These are phyloP conservation scores for Apis cerana DNA, from an alignment of 1,140 invertebrate species.

Conservation along the genomic window DNA sequence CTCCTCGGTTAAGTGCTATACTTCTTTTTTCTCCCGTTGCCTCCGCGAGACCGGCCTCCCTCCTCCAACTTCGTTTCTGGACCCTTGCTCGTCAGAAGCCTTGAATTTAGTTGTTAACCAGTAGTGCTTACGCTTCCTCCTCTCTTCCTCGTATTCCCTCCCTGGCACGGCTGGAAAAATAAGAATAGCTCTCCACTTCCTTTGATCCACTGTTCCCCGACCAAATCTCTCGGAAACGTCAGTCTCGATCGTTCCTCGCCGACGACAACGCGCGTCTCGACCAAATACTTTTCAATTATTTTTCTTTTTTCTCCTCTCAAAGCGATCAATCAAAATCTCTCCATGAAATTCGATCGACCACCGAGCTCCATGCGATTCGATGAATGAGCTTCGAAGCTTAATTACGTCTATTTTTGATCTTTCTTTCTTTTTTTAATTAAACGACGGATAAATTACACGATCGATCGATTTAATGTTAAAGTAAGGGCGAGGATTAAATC, in stretches of 20 bases:
- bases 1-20: not conserved
- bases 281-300: too few species aligned
- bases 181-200: slow-evolving; percentile 42
- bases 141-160: not conserved
- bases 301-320: too few species aligned
- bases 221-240: not conserved
- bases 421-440: too few species aligned
- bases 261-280: not conserved
- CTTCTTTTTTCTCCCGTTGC: slow-evolving; percentile 6
- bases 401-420: too few species aligned
- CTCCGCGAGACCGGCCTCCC: not conserved
- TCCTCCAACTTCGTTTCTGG: slow-evolving; percentile 45
- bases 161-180: slow-evolving; percentile 29
- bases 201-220: not conserved
- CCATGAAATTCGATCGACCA: too few species aligned
- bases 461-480: too few species aligned
- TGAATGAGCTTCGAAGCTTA: too few species aligned
- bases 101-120: slow-evolving; percentile 35
- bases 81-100: slow-evolving; percentile 38
- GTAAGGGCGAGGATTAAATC: too few species aligned
- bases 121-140: slow-evolving; percentile 38
- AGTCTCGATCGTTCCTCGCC: slow-evolving; percentile 20
- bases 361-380: too few species aligned
- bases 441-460: too few species aligned
- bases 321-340: not conserved